These are phyloP conservation scores for Schizotus pectinicornis DNA, from an alignment of 2,888 invertebrate genomes.

Conservation along the genomic window DNA sequence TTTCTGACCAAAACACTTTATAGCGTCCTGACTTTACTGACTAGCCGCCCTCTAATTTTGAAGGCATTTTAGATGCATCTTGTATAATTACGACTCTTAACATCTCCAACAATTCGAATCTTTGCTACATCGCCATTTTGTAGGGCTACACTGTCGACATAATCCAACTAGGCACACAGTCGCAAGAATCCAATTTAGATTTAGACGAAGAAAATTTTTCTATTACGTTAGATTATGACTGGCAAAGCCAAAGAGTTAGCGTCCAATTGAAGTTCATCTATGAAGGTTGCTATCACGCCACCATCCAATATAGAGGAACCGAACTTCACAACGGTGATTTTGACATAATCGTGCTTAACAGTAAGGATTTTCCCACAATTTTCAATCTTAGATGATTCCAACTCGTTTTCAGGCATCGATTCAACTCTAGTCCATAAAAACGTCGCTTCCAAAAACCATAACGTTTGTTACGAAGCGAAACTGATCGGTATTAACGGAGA, in stretches of 20 bases:
- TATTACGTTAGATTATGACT: slow-evolving; percentile 76
- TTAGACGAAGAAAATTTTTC: slow-evolving; percentile 61
- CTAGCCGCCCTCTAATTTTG: no score
- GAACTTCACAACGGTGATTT: slow-evolving; percentile 89
- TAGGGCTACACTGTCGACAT: slow-evolving; percentile 71
- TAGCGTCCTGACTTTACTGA: no score
- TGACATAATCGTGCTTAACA: slow-evolving; percentile 88
- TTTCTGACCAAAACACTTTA: no score
- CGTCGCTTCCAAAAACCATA: slow-evolving; percentile 83
- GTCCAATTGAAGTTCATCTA: slow-evolving; percentile 79
- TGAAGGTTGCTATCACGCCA: slow-evolving; percentile 83
- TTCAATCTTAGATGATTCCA: not conserved
- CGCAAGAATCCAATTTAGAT: slow-evolving; percentile 52
- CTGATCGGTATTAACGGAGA: slow-evolving; percentile 68
- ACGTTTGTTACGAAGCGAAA: slow-evolving; percentile 86
- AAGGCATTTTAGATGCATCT: no score
- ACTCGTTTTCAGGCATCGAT: slow-evolving; percentile 67
- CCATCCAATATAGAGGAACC: slow-evolving; percentile 75
- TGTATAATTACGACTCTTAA: not conserved
- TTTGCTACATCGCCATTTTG: slow-evolving; percentile 6
- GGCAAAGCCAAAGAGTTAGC: slow-evolving; percentile 77
- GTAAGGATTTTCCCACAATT: slow-evolving; percentile 61
- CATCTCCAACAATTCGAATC: slow-evolving; percentile 29
- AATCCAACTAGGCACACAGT: slow-evolving; percentile 64
- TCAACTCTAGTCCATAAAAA: slow-evolving; percentile 86